Evolutionary conservation across 2,888 invertebrate species (phyloP).

Genomic region (Amphiduros pacificus): DNA sequence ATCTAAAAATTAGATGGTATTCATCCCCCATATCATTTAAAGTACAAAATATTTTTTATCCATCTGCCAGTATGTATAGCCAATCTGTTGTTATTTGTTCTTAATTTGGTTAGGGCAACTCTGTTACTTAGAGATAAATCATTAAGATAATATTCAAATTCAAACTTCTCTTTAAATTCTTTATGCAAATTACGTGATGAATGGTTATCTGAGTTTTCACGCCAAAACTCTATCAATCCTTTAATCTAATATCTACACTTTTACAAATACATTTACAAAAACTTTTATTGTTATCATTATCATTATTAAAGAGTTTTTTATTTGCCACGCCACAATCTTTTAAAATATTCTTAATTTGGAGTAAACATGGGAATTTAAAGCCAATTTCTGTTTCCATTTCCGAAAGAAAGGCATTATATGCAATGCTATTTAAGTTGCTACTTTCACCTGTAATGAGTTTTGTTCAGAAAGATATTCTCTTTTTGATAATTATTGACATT

Average conservation of each 20-base stretch:
- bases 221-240: not conserved
- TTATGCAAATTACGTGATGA: not conserved
- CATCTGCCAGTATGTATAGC: not conserved
- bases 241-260: not conserved
- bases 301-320: not conserved
- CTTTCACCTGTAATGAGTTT: not conserved
- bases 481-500: not conserved
- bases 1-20: not conserved
- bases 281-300: not conserved
- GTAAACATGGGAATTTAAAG: not conserved
- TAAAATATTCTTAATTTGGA: not conserved
- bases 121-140: not conserved
- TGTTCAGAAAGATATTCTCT: not conserved
- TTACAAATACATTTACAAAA: not conserved
- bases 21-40: not conserved
- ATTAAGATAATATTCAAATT: not conserved
- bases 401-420: not conserved
- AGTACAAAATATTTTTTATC: not conserved
- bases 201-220: not conserved
- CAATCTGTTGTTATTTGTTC: not conserved
- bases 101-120: not conserved
- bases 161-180: not conserved
- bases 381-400: not conserved
- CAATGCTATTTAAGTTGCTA: not conserved
- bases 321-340: constrained; percentile 7